Percentiles rank a stretch among this genome's conserved stretches.
Evolutionary conservation across 1,140 invertebrate genomes (phyloP).

Genomic region (Reticulitermes speratus): DNA sequence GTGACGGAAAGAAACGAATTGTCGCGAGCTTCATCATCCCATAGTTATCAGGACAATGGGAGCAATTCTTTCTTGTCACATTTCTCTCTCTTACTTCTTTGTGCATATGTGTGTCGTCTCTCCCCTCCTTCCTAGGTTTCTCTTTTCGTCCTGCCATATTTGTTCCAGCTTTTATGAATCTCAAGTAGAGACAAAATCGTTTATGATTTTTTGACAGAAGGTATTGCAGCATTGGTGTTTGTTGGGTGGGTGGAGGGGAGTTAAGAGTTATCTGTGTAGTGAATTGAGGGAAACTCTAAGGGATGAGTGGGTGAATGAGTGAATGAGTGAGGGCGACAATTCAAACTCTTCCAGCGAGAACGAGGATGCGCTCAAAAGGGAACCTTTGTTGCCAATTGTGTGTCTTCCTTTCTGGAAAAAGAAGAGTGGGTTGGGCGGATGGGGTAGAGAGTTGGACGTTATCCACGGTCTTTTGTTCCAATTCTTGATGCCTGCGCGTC

Average conservation of each 20-base stretch:
- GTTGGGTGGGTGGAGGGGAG: background rate
- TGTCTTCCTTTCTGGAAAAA: constrained; percentile 31
- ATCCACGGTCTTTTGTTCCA: constrained; percentile 36
- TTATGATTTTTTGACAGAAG: constrained; percentile 38
- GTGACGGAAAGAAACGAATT: constrained; percentile 32
- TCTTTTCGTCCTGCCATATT: constrained; percentile 31
- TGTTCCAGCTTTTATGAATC: constrained; percentile 37
- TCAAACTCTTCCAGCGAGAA: constrained; percentile 33
- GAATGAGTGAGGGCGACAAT: constrained; percentile 32
- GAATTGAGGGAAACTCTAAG: background rate
- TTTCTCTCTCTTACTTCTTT: background rate
- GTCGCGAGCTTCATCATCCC: constrained; percentile 33
- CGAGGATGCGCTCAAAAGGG: constrained; percentile 29
- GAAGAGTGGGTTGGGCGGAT: background rate
- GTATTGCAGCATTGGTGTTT: constrained; percentile 21
- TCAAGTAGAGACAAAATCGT: constrained; percentile 38
- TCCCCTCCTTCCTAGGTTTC: constrained; percentile 8
- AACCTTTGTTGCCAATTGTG: constrained; percentile 37
- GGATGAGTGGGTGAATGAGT: background rate
- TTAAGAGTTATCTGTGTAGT: background rate
- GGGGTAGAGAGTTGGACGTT: constrained; percentile 30
- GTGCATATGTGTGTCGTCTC: constrained; percentile 10
- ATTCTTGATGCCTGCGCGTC: constrained; percentile 37
- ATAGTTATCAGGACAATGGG: constrained; percentile 34
- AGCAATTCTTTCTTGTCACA: constrained; percentile 28